phyloP scores from a whole-genome alignment of 2,113 vertebrate species.

The Polypterus bichir region DNA sequence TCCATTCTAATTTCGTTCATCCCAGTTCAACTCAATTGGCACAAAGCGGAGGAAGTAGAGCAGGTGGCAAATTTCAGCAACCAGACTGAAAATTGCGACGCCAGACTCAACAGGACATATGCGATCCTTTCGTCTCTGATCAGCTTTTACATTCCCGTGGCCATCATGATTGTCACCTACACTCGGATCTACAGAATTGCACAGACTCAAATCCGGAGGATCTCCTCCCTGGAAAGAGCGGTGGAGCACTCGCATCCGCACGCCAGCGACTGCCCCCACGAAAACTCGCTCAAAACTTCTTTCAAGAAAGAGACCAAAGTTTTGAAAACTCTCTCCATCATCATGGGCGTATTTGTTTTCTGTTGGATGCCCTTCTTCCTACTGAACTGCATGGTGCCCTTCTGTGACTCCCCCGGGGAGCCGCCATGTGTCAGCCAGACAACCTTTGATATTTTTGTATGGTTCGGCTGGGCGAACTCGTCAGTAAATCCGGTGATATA shows the following conservation, averaged over 20 bases:
- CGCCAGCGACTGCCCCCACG: slow-evolving; percentile 33
- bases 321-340: slow-evolving; percentile 63
- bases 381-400: slow-evolving; percentile 63
- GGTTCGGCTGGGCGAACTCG: slow-evolving; percentile 70
- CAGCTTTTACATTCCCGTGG: slow-evolving; percentile 45
- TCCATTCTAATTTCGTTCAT: slow-evolving; percentile 66
- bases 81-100: slow-evolving; percentile 37
- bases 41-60: slow-evolving; percentile 33
- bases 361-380: slow-evolving; percentile 74
- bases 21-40: slow-evolving; percentile 62
- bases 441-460: slow-evolving; percentile 63
- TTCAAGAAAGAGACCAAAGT: slow-evolving; percentile 69
- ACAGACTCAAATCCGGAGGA: slow-evolving; percentile 61
- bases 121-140: slow-evolving; percentile 50
- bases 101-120: slow-evolving; percentile 56
- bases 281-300: slow-evolving; percentile 46
- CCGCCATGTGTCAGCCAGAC: slow-evolving; percentile 49
- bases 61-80: slow-evolving; percentile 3
- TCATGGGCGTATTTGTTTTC: slow-evolving; percentile 68
- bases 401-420: slow-evolving; percentile 37
- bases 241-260: slow-evolving; percentile 37
- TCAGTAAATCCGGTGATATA: slow-evolving; percentile 65
- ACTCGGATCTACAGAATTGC: slow-evolving; percentile 63
- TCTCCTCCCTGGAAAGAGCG: slow-evolving; percentile 56
- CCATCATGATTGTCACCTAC: slow-evolving; percentile 64